Base-by-base conservation (phyloP, 1,140 invertebrate genomes). In the Stratiolaelaps scimitus region DNA sequence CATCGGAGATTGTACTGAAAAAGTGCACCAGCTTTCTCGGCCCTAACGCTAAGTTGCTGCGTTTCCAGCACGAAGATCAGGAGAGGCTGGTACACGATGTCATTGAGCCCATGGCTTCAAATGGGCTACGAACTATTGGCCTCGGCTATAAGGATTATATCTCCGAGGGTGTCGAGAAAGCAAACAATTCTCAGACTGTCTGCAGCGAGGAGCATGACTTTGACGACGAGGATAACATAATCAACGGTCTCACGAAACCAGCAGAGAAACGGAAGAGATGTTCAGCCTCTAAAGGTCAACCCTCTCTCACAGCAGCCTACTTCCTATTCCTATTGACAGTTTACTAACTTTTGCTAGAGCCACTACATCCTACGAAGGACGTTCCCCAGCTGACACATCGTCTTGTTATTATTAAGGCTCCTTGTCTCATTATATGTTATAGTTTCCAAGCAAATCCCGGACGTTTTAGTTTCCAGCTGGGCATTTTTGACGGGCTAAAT, bases 51-150 rank as follows among this genome's bases (percentile, higher is more conserved):
- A 82, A 86, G 71, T 76, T 95, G 72, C 85, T 91, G 73, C 86
- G 86, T 74, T 98, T 98, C 78, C 86, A 86, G 19, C 79, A 83
- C 67, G 86, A 91, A 71, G 93, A 96, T 84, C 89, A 92, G 74
- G 92, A 98, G 69, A 80, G 88, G 68, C 79, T 98, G 65, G 86
- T 98, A 66, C 83, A 85, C 69, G 89, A 91, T 76, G 92, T 98
- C 15, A 98, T 99, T 74, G 95, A 98, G 76, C 94, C 94, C 34
- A 98, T 99, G 95, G 96, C 96, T 67, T 89, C 87, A 74, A 90
- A 98, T 78, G 95, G 94, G 30, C 81, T 99, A 19, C 80, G 96
- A 69, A 99, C 96, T 67, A 98, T 99, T 74, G 92, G 91, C 68
- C 82, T 96, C 64, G 92, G 92, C 44, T 95, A 88, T 77, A 78